Conservation (phyloP, 2,113 vertebrate genomes). For the Lagenorhynchus albirostris region DNA sequence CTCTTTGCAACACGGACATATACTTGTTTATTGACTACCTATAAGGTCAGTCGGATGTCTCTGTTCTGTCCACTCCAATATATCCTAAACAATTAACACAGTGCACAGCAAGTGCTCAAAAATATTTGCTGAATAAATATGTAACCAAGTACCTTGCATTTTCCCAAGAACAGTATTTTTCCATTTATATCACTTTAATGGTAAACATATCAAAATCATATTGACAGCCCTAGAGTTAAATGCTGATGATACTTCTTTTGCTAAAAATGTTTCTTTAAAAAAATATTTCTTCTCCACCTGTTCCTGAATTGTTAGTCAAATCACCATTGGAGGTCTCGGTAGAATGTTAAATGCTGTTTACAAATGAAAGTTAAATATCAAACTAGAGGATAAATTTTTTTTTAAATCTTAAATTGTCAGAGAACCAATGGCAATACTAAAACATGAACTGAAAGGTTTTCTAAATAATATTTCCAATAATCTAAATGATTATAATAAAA, state of each 20-base stretch:
- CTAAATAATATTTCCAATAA: not conserved
- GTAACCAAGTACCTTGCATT: not conserved
- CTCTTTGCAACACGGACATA: not conserved
- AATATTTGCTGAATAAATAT: not conserved
- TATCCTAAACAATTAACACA: not conserved
- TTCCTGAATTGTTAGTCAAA: conserved; percentile 13
- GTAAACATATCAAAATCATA: conserved; percentile 18
- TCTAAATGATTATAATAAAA: not conserved
- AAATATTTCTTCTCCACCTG: not conserved
- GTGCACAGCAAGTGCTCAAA: not conserved
- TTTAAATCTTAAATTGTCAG: not conserved
- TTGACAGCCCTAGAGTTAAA: not conserved
- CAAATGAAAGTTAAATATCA: conserved; percentile 18
- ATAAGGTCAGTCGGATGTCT: not conserved
- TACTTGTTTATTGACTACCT: not conserved
- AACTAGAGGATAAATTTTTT: not conserved
- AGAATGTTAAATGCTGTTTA: conserved; percentile 4
- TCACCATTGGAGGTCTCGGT: not conserved
- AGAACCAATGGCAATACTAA: not conserved
- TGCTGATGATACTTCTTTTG: not conserved
- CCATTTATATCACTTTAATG: not conserved
- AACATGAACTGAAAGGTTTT: not conserved
- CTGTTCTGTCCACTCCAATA: not conserved
- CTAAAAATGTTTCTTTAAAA: not conserved
- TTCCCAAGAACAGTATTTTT: not conserved